These are phyloP conservation scores for Urophycis tenuis DNA, from an alignment of 2,797 vertebrate species.

Conservation along the genomic window DNA sequence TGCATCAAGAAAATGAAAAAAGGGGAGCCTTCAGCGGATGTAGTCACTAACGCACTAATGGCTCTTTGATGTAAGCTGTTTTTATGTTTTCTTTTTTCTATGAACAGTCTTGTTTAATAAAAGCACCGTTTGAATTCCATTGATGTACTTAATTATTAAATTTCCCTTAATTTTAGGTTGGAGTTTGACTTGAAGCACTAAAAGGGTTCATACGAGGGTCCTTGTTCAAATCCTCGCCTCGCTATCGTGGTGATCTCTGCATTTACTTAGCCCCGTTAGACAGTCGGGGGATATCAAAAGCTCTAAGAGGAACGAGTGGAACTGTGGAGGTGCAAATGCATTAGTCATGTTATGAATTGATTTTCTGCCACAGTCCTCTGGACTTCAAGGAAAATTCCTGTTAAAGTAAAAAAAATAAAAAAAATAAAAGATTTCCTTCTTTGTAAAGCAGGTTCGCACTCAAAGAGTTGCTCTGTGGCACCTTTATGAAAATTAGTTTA, in stretches of 20 bases:
- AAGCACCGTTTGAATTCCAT: constrained; percentile 25
- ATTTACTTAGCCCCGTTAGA: constrained; percentile 39
- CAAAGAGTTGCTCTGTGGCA: background rate
- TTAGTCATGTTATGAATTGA: constrained; percentile 62
- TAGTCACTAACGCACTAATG: constrained; percentile 11
- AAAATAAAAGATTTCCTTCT: constrained; percentile 40
- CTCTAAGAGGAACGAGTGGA: constrained; percentile 44
- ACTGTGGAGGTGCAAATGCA: constrained; percentile 58
- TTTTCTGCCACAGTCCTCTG: constrained; percentile 56
- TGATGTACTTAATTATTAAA: constrained; percentile 47
- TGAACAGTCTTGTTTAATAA: constrained; percentile 23
- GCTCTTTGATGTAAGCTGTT: constrained; percentile 18
- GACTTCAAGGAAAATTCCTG: constrained; percentile 45
- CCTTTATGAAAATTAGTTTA: constrained; percentile 8
- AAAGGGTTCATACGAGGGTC: constrained; percentile 35
- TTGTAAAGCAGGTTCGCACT: constrained; percentile 32
- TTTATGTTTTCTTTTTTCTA: constrained; percentile 14
- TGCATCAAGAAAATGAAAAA: constrained; percentile 14
- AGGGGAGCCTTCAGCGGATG: constrained; percentile 13
- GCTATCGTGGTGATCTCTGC: constrained; percentile 55
- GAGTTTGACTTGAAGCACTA: constrained; percentile 40
- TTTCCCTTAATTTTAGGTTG: constrained; percentile 42
- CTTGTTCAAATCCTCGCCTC: constrained; percentile 39
- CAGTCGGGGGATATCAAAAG: constrained; percentile 51
- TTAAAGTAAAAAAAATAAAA: constrained; percentile 40